A percentile compares a stretch with the other conserved stretches of the same genome.
These are phyloP conservation scores for Dendrolimus punctatus DNA, from an alignment of 1,140 invertebrate genomes.

Conservation along the genomic window DNA sequence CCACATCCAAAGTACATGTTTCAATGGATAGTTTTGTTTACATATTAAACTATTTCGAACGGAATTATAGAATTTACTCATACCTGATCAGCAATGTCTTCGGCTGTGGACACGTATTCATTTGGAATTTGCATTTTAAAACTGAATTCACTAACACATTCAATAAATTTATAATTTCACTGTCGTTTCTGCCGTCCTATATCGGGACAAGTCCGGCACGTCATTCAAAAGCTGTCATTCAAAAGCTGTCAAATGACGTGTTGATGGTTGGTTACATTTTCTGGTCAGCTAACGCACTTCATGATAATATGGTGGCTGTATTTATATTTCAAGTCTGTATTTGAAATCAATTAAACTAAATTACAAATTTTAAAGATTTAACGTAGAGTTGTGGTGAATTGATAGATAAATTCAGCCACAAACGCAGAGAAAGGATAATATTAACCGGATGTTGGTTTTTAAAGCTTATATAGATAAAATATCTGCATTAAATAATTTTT, in stretches of 20 bases:
- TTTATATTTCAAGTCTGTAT: too few relatives aligned
- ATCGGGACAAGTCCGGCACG: constrained; percentile 17
- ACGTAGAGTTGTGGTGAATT: neutral
- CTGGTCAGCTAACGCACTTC: constrained; percentile 17
- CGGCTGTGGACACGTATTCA: constrained; percentile 91
- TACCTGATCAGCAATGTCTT: constrained; percentile 97
- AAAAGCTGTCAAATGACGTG: constrained; percentile 56
- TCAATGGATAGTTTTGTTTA: constrained; percentile 19
- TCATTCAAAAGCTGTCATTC: constrained; percentile 31
- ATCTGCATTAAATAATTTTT: too few relatives aligned
- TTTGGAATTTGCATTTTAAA: constrained; percentile 86
- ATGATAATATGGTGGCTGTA: neutral
- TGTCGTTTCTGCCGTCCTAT: constrained; percentile 17
- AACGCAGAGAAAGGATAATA: neutral
- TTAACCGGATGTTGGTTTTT: constrained; percentile 7
- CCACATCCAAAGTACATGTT: constrained; percentile 43
- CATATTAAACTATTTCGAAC: constrained; percentile 6
- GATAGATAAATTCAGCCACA: neutral
- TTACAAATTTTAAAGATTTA: neutral
- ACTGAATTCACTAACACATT: constrained; percentile 45
- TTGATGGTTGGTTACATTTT: constrained; percentile 64
- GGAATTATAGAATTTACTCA: constrained; percentile 13
- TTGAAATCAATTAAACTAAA: too few relatives aligned
- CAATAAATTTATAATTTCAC: constrained; percentile 52
- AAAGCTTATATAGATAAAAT: constrained; percentile 4